Evolutionary conservation across 1,140 invertebrate genomes (phyloP), one percentile per base, ranked within the genome.

Genomic region (Meteorus sp.): DNA sequence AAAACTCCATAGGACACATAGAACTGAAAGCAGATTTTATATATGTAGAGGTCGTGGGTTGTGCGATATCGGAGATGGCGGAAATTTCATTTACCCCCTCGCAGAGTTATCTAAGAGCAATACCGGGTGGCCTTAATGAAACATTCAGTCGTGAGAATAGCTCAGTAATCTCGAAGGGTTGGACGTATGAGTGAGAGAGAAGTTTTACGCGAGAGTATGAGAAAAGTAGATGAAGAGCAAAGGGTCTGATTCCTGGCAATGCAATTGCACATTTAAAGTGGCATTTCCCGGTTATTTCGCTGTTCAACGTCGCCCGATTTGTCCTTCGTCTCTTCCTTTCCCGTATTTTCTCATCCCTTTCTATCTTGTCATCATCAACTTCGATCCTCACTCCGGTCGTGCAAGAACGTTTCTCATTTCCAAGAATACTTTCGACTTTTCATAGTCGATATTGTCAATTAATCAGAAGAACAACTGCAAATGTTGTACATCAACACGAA

Each of bases 81-180:
- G 74, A 80, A 80, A 80, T 80, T 79, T 80, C 77, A 80, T 79
- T 80, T 80, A 79, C 77, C 76, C n/a, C 72, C 76, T 78, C 76
- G 76, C 76, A 77, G 78, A 80, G 78, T 79, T 79, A 79, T 79
- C 78, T 79, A 80, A 80, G 77, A 77, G 78, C 77, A 80, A 80
- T 80, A 79, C 77, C 76, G 78, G 78, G 76, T 80, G 74, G 76
- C 75, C 72, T 79, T 80, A 79, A 79, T 80, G 78, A 80, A 80
- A 78, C 78, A 80, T 80, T 79, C 78, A 80, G 75, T 80, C 75
- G 77, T 67, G 75, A 80, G 77, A 80, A 79, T 78, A 80, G 78
- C 74, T 77, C 75, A 79, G 77, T 76, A 79, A 80, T 79, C 77
- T 80, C 75, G 78, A 78, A 78, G 74, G 76, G 75, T 78, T 74